A percentile compares a stretch with the other conserved stretches of the same genome.
Conservation (phyloP, 2,113 vertebrate species). For the Charina bottae region DNA sequence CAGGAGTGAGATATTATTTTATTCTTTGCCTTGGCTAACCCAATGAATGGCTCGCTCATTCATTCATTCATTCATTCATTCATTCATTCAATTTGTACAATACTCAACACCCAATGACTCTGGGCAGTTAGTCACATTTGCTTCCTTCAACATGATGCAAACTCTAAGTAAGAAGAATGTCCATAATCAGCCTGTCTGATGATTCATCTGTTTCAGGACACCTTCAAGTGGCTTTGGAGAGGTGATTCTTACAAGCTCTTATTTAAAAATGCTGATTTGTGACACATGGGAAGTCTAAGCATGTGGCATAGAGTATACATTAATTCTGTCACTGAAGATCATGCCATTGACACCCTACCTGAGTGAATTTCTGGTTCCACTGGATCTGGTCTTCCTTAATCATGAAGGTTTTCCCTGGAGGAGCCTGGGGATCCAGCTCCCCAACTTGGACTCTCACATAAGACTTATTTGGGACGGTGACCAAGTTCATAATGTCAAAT, state of each 20-base stretch:
- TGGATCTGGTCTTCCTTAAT: background rate
- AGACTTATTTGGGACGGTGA: slow-evolving; percentile 12
- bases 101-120: no score
- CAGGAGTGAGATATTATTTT: no score
- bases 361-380: background rate
- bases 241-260: background rate
- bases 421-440: background rate
- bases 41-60: no score
- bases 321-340: background rate
- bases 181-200: background rate
- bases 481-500: slow-evolving; percentile 8
- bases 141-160: background rate
- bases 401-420: background rate
- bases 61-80: no score
- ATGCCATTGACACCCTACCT: background rate
- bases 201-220: background rate
- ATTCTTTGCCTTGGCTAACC: no score
- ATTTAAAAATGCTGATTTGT: background rate
- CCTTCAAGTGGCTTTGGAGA: background rate
- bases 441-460: background rate
- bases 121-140: no score
- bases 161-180: background rate
- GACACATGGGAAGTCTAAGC: background rate
- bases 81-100: no score
- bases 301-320: background rate